Evolutionary conservation across 2,113 vertebrate species (phyloP).

Genomic region (Calonectris borealis): DNA sequence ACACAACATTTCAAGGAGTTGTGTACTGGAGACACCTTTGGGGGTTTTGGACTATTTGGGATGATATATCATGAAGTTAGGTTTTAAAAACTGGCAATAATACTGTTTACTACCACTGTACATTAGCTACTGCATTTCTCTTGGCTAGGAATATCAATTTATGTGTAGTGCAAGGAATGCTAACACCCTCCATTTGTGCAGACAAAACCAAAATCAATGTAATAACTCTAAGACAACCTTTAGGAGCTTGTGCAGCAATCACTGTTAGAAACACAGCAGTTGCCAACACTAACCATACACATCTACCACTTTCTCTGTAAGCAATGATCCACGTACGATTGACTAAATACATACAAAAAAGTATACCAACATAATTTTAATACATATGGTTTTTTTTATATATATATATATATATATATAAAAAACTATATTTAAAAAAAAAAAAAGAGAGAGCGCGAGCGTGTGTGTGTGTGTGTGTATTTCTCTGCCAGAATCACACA

Average conservation of each 20-base stretch:
- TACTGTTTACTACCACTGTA: neutral
- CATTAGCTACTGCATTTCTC: neutral
- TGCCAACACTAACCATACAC: neutral
- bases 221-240: neutral
- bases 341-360: neutral
- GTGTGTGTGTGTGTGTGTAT: neutral
- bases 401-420: no score
- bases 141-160: neutral
- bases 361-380: neutral
- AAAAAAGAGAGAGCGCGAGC: no score
- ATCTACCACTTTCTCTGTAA: neutral
- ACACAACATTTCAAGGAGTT: neutral
- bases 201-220: neutral
- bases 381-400: no score
- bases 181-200: neutral
- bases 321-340: rapidly evolving
- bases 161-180: neutral
- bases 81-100: neutral
- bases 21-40: neutral
- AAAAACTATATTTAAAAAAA: no score
- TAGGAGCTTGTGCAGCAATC: neutral
- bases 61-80: neutral
- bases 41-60: neutral
- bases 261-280: neutral
- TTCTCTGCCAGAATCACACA: neutral